phyloP scores from a whole-genome alignment of 2,113 vertebrate genomes.

The Pelodiscus sinensis region DNA sequence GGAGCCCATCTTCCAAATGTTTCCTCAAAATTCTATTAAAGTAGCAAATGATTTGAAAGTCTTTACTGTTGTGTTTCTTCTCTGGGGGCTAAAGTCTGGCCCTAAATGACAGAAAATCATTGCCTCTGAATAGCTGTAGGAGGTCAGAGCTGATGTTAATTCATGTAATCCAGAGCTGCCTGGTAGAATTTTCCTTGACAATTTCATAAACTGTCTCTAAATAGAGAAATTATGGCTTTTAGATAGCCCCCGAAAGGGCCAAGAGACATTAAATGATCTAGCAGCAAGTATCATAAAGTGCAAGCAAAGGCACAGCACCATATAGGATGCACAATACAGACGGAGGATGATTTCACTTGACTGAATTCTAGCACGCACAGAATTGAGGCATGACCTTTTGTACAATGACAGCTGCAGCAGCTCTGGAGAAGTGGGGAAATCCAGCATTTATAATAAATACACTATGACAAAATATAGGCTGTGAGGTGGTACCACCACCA shows the following conservation, averaged over 20 bases:
- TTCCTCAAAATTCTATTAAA: constrained; percentile 24
- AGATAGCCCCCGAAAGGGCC: constrained; percentile 19
- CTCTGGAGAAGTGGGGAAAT: neutral
- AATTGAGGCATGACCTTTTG: neutral
- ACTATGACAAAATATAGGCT: constrained; percentile 8
- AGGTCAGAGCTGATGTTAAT: constrained; percentile 34
- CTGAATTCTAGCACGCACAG: neutral
- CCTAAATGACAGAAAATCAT: constrained; percentile 52
- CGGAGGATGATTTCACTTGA: neutral
- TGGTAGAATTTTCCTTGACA: constrained; percentile 26
- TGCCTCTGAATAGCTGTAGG: constrained; percentile 14
- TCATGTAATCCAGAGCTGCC: neutral
- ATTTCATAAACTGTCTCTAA: constrained; percentile 33
- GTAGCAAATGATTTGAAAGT: constrained; percentile 9
- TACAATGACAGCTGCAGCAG: neutral
- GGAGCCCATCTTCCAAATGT: neutral
- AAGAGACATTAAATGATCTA: neutral
- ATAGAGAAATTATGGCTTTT: constrained; percentile 52
- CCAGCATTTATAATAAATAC: constrained; percentile 5
- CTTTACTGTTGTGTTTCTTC: constrained; percentile 34
- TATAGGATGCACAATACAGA: neutral
- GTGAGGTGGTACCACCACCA: constrained; percentile 39
- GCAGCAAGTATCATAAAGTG: neutral
- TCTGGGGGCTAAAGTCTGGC: neutral
- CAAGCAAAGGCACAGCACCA: neutral